Evolutionary conservation across 2,888 invertebrate genomes (phyloP).

Genomic region (Patella depressa): DNA sequence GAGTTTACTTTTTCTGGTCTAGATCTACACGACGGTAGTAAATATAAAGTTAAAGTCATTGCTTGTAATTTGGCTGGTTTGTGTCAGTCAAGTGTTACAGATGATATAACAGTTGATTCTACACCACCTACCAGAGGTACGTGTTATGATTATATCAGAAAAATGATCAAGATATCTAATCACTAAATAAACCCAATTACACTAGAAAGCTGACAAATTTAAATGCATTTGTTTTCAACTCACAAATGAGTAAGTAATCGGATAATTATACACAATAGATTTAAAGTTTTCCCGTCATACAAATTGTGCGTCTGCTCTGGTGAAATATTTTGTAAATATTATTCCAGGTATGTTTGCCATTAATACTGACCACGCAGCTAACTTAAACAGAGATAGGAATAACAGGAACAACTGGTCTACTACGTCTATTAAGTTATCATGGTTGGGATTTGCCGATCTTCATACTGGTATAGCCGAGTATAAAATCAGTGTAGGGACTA

Average conservation of each 20-base stretch:
- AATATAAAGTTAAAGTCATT: slow-evolving; percentile 39
- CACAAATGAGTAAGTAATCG: too few relatives aligned
- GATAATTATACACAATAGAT: too few relatives aligned
- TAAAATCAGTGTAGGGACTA: slow-evolving; percentile 33
- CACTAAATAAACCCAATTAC: too few relatives aligned
- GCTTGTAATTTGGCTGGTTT: slow-evolving; percentile 43
- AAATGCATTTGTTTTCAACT: too few relatives aligned
- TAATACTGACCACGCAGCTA: slow-evolving; percentile 32
- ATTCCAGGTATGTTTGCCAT: slow-evolving; percentile 38
- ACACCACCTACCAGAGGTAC: slow-evolving; percentile 31
- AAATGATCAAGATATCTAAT: too few relatives aligned
- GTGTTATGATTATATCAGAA: too few relatives aligned
- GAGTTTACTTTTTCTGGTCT: background rate
- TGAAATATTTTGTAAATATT: too few relatives aligned
- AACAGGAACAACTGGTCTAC: background rate
- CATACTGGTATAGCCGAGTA: slow-evolving; percentile 39
- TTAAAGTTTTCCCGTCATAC: too few relatives aligned
- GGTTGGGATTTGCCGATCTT: slow-evolving; percentile 41
- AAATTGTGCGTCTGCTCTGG: too few relatives aligned
- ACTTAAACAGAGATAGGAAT: slow-evolving; percentile 9
- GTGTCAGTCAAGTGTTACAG: slow-evolving; percentile 32
- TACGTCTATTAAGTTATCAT: slow-evolving; percentile 29
- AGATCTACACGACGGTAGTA: slow-evolving; percentile 40
- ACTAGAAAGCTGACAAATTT: too few relatives aligned
- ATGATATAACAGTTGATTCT: slow-evolving; percentile 27